phyloP scores from a whole-genome alignment of 2,113 vertebrate genomes.

The Vulpes lagopus region DNA sequence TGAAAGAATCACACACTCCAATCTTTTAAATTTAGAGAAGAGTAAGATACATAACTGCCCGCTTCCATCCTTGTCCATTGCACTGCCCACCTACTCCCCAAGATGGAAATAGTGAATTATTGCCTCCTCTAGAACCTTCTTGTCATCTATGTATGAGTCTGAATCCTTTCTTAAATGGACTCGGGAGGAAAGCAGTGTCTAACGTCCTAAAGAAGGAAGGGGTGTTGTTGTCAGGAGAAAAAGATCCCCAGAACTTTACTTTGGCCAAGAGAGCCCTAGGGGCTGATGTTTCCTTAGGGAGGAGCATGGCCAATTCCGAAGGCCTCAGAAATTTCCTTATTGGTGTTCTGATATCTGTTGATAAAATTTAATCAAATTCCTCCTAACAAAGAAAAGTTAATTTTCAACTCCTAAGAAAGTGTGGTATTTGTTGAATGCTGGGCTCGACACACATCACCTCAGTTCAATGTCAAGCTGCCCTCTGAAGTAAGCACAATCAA shows the following conservation, averaged over 20 bases:
- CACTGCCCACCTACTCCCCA: neutral
- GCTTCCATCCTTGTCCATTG: neutral
- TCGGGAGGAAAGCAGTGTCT: neutral
- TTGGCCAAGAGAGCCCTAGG: neutral
- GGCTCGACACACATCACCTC: accelerated
- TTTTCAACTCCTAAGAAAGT: slow-evolving; percentile 24
- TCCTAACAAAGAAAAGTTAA: neutral
- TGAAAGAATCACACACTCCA: neutral
- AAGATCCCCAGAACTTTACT: neutral
- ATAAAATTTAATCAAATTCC: slow-evolving; percentile 20
- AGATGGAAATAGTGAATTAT: neutral
- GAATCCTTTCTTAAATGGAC: slow-evolving; percentile 5
- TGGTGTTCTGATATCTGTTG: neutral
- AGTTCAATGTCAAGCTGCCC: neutral
- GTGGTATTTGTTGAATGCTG: neutral
- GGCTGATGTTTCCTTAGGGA: neutral
- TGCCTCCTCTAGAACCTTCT: neutral
- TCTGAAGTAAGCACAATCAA: neutral
- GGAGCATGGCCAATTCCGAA: neutral
- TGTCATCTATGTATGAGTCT: neutral
- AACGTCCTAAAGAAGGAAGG: neutral
- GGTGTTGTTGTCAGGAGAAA: neutral
- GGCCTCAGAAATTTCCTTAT: neutral
- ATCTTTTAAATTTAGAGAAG: slow-evolving; percentile 61
- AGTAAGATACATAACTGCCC: neutral